Evolutionary conservation across 2,797 vertebrate species (phyloP).

Genomic region (Leptodactylus fallax): DNA sequence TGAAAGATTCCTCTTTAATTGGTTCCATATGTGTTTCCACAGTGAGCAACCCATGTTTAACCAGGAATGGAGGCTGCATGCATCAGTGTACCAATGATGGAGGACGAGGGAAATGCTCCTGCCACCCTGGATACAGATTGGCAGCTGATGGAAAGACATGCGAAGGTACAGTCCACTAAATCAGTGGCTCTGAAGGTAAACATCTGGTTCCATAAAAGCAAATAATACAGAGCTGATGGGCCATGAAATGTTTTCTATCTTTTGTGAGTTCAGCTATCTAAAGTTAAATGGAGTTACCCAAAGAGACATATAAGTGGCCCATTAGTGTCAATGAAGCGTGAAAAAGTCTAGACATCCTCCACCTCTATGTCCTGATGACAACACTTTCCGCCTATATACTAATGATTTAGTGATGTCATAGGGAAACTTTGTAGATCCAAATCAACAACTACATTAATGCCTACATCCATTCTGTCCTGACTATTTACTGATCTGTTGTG

Average conservation of each 20-base stretch:
- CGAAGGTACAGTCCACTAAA: conserved; percentile 75
- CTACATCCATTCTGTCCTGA: no score
- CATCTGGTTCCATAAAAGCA: neutral
- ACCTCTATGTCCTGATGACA: neutral
- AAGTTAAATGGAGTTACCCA: neutral
- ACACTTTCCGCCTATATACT: neutral
- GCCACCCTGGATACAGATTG: conserved; percentile 83
- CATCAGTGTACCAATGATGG: conserved; percentile 81
- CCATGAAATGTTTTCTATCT: conserved; percentile 6
- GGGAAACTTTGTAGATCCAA: no score
- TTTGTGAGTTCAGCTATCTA: neutral
- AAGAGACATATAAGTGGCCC: neutral
- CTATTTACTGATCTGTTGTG: no score
- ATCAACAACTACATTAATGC: no score
- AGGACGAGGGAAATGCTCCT: conserved; percentile 80
- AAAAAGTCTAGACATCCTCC: neutral
- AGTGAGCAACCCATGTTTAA: conserved; percentile 83
- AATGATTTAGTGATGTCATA: no score
- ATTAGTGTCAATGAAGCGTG: neutral
- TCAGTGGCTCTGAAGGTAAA: neutral
- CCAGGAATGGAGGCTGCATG: conserved; percentile 88
- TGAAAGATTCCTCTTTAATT: conserved; percentile 14
- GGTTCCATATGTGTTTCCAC: conserved; percentile 58
- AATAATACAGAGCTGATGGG: neutral
- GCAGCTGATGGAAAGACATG: conserved; percentile 82